Conservation (phyloP, 2,797 vertebrate species). For the Lithobates sylvaticus region DNA sequence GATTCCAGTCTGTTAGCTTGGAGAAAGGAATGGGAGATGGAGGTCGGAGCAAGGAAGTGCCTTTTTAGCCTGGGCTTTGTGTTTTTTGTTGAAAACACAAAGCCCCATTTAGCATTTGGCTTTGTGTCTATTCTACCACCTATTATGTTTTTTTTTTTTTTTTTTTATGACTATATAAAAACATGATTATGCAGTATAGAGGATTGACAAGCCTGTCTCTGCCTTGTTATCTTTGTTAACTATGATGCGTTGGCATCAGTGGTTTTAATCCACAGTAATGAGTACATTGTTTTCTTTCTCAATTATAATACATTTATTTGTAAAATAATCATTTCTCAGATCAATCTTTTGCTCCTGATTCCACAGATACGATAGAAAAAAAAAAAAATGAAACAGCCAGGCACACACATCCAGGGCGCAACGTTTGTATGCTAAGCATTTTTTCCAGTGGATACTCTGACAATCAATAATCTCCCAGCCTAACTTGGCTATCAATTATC, state of each 20-base stretch:
- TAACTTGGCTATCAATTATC: slow-evolving; percentile 87
- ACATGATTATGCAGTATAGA: background rate
- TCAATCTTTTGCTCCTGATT: slow-evolving; percentile 72
- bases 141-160: too few relatives aligned
- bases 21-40: too few relatives aligned
- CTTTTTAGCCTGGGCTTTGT: too few relatives aligned
- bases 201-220: background rate
- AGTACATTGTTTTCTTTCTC: background rate
- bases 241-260: background rate
- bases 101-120: too few relatives aligned
- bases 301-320: slow-evolving; percentile 62
- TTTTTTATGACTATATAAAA: background rate
- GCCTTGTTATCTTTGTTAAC: background rate
- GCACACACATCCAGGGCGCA: slow-evolving; percentile 80
- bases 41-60: too few relatives aligned
- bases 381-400: slow-evolving; percentile 72
- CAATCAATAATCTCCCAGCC: slow-evolving; percentile 84
- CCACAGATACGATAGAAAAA: background rate
- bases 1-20: too few relatives aligned
- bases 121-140: background rate
- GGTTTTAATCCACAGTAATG: background rate
- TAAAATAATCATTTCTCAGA: slow-evolving; percentile 61
- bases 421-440: slow-evolving; percentile 78
- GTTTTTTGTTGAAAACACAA: too few relatives aligned
- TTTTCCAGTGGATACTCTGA: slow-evolving; percentile 78